These are phyloP conservation scores for Myioborus miniatus DNA, from an alignment of 2,797 vertebrate species.

Conservation along the genomic window DNA sequence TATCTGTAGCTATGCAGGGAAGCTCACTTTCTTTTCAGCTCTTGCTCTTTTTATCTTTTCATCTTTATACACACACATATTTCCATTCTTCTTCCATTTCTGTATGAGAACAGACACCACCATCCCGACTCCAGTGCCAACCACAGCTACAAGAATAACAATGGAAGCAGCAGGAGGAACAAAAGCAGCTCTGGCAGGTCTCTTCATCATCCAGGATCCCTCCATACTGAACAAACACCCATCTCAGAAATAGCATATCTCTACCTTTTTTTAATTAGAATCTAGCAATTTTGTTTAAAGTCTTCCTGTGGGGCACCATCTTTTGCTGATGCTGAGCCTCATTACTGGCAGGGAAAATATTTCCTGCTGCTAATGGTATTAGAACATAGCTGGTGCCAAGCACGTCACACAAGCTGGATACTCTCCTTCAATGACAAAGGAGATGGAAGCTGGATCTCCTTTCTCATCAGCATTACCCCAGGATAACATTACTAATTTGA, in stretches of 20 bases:
- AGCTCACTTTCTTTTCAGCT: not conserved
- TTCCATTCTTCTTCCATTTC: slow-evolving; percentile 20
- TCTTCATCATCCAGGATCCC: not conserved
- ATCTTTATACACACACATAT: not conserved
- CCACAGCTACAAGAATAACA: not conserved
- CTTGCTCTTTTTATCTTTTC: not conserved
- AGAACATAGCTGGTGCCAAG: not conserved
- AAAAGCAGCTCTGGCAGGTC: not conserved
- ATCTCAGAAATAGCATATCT: not conserved
- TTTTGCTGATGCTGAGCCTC: not conserved
- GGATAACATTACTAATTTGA: not conserved
- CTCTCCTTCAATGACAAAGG: not conserved
- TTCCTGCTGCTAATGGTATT: slow-evolving; percentile 4
- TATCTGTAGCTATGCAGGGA: not conserved
- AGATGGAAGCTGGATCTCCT: not conserved
- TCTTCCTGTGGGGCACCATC: not conserved
- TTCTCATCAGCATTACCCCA: not conserved
- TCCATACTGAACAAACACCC: not conserved
- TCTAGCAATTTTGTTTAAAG: not conserved
- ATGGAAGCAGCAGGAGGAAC: not conserved
- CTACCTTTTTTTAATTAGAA: not conserved
- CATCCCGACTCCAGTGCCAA: not conserved
- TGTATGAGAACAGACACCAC: not conserved
- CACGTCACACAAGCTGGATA: not conserved
- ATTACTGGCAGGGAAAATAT: not conserved